Evolutionary conservation across 2,797 vertebrate species (phyloP).

Genomic region (Gallinago solitaria): DNA sequence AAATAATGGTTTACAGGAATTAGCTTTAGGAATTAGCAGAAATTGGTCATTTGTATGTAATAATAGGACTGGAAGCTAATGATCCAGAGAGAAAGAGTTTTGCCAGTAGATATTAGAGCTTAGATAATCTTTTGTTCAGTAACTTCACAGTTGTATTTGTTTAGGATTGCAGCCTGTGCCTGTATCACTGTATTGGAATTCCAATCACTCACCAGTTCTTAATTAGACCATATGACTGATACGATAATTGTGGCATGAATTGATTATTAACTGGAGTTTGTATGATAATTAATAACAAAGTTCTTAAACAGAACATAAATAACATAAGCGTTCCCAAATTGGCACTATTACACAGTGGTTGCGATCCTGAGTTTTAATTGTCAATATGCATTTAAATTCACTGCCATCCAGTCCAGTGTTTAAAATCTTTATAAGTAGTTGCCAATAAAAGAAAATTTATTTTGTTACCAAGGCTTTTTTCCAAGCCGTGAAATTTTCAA

Average conservation of each 20-base stretch:
- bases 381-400: background rate
- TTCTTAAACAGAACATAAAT: background rate
- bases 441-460: slow-evolving; percentile 24
- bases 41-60: slow-evolving; percentile 77
- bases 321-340: background rate
- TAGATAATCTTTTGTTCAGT: slow-evolving; percentile 70
- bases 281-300: background rate
- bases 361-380: background rate
- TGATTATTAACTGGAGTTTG: slow-evolving; percentile 19
- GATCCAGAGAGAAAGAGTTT: slow-evolving; percentile 68
- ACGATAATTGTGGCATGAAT: slow-evolving; percentile 56
- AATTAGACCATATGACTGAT: slow-evolving; percentile 69
- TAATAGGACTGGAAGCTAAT: slow-evolving; percentile 73
- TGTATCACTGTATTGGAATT: slow-evolving; percentile 67
- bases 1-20: slow-evolving; percentile 78
- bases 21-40: slow-evolving; percentile 66
- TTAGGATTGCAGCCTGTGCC: slow-evolving; percentile 68
- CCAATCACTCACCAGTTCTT: slow-evolving; percentile 70
- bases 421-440: background rate
- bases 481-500: slow-evolving; percentile 21
- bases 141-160: slow-evolving; percentile 66
- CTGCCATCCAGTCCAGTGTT: background rate
- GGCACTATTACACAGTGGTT: background rate
- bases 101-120: slow-evolving; percentile 73
- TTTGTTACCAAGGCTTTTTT: background rate